A percentile compares a stretch with the other conserved stretches of the same genome.
phyloP scores from a whole-genome alignment of 2,797 vertebrate genomes.

The Sebastes goodei region DNA sequence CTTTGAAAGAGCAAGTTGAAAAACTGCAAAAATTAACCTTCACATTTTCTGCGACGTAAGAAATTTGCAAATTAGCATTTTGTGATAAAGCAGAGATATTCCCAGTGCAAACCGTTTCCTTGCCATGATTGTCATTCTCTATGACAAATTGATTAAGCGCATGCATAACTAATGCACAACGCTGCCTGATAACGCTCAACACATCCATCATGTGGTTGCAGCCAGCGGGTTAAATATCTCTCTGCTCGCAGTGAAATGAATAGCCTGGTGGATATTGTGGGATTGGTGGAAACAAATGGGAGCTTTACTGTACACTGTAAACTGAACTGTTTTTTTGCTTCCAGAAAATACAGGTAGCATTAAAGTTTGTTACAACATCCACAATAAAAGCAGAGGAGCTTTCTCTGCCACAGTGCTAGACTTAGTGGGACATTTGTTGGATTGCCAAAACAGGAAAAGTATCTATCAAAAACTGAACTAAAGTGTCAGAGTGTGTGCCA shows the following conservation, averaged over 20 bases:
- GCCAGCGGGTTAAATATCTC: conserved; percentile 15
- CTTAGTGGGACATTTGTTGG: background rate
- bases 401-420: background rate
- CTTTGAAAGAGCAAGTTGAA: background rate
- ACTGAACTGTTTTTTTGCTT: background rate
- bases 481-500: background rate
- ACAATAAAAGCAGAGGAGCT: background rate
- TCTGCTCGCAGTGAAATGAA: conserved; percentile 3
- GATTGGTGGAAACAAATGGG: conserved; percentile 18
- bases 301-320: conserved; percentile 17
- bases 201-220: conserved; percentile 23
- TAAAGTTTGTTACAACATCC: conserved; percentile 1
- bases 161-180: conserved; percentile 1
- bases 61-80: background rate
- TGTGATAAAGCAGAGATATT: background rate
- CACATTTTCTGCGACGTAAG: background rate
- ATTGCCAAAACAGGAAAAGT: background rate
- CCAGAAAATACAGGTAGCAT: background rate
- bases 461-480: background rate
- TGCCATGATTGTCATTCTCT: background rate
- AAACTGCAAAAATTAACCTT: background rate
- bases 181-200: conserved; percentile 9
- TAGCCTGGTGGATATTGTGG: background rate
- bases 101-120: background rate
- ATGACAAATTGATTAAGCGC: background rate